Evolutionary conservation across 2,888 invertebrate species (phyloP).

Genomic region (Oegoconia quadripuncta): DNA sequence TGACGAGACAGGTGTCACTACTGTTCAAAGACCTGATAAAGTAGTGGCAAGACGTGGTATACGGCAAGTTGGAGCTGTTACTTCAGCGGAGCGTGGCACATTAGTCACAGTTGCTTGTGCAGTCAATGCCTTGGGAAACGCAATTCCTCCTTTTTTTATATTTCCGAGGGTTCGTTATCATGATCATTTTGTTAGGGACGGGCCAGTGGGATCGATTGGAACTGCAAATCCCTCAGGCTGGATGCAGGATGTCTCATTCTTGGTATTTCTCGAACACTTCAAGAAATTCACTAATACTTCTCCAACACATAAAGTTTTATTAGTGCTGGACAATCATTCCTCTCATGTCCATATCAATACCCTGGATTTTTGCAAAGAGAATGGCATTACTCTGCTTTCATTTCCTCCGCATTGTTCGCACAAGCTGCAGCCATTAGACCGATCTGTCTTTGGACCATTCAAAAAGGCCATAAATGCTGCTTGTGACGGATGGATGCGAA

Average conservation of each 20-base stretch:
- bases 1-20: conserved; percentile 27
- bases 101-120: conserved; percentile 35
- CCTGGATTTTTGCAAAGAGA: conserved; percentile 14
- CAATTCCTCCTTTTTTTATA: conserved; percentile 31
- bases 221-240: conserved; percentile 29
- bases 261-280: conserved; percentile 30
- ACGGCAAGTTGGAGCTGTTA: conserved; percentile 35
- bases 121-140: conserved; percentile 32
- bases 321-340: neutral
- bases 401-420: conserved; percentile 33
- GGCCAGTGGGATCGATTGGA: conserved; percentile 26
- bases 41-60: conserved; percentile 20
- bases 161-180: conserved; percentile 28
- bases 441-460: conserved; percentile 27
- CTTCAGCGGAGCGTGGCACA: conserved; percentile 42
- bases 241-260: conserved; percentile 28
- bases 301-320: neutral
- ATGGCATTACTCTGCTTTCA: conserved; percentile 26
- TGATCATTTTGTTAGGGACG: conserved; percentile 25
- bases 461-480: conserved; percentile 29
- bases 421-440: conserved; percentile 30
- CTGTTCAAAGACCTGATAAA: conserved; percentile 24
- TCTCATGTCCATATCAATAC: neutral
- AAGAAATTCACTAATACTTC: conserved; percentile 14
- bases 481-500: conserved; percentile 31